A percentile compares a stretch with the other conserved stretches of the same genome.
phyloP scores from a whole-genome alignment of 2,888 invertebrate genomes.

The Copidosoma aretas region DNA sequence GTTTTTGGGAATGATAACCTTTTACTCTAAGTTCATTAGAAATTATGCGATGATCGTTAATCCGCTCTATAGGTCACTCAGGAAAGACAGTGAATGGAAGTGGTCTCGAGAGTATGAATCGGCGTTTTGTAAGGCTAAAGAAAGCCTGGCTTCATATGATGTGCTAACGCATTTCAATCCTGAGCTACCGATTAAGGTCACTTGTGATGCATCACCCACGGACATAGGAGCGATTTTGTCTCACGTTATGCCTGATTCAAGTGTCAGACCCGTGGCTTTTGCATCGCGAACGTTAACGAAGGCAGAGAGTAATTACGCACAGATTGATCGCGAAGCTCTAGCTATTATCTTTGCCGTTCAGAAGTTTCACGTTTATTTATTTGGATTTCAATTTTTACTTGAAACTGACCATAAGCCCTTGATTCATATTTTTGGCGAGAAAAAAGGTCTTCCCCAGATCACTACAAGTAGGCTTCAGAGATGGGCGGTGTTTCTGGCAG shows the following conservation, averaged over 20 bases:
- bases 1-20: constrained; percentile 50
- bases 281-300: constrained; percentile 40
- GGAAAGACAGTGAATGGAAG: constrained; percentile 41
- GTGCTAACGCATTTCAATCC: constrained; percentile 29
- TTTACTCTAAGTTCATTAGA: constrained; percentile 51
- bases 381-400: constrained; percentile 46
- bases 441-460: constrained; percentile 44
- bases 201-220: constrained; percentile 26
- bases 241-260: constrained; percentile 35
- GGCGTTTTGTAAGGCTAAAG: constrained; percentile 30
- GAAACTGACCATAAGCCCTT: constrained; percentile 58
- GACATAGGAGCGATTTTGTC: constrained; percentile 32
- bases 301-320: constrained; percentile 42
- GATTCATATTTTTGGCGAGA: constrained; percentile 47
- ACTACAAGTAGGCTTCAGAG: constrained; percentile 46
- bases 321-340: constrained; percentile 46
- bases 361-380: constrained; percentile 46
- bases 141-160: constrained; percentile 16
- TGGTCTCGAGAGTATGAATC: constrained; percentile 27
- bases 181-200: constrained; percentile 26
- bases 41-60: constrained; percentile 41
- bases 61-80: constrained; percentile 47
- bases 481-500: constrained; percentile 50
- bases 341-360: constrained; percentile 44
- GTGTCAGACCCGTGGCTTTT: constrained; percentile 43